These are phyloP conservation scores for Aurelia coerulea DNA, from an alignment of 30 jellyfish, hydroid and myxozoan species.

Conservation along the genomic window DNA sequence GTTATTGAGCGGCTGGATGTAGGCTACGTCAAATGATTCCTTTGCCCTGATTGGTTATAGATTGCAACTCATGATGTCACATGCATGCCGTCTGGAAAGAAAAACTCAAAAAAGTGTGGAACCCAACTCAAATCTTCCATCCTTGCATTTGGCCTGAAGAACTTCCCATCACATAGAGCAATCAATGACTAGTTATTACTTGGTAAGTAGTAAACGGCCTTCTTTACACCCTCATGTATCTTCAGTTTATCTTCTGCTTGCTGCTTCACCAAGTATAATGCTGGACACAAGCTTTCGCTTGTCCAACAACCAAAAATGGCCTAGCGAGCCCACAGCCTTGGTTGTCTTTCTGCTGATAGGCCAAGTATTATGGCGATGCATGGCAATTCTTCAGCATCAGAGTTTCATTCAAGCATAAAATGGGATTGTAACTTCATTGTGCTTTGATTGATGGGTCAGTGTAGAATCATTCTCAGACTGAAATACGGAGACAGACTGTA, in stretches of 20 bases:
- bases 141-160: constrained; percentile 28
- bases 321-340: too few relatives aligned
- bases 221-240: not conserved
- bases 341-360: too few relatives aligned
- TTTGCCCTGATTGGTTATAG: constrained; percentile 20
- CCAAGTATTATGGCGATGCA: too few relatives aligned
- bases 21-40: constrained; percentile 11
- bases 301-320: too few relatives aligned
- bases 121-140: not conserved
- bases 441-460: too few relatives aligned
- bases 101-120: not conserved
- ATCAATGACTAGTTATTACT: constrained; percentile 52
- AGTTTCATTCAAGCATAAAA: too few relatives aligned
- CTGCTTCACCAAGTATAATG: not conserved
- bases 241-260: not conserved
- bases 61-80: constrained; percentile 35
- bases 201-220: constrained; percentile 12
- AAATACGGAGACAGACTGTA: too few relatives aligned
- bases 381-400: too few relatives aligned
- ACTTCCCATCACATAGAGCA: constrained; percentile 10
- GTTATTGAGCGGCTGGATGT: not conserved
- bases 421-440: too few relatives aligned
- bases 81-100: constrained; percentile 47
- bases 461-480: too few relatives aligned
- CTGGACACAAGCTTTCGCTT: not conserved